Conservation (phyloP, 2,888 invertebrate genomes). For the Campoplex capitator region DNA sequence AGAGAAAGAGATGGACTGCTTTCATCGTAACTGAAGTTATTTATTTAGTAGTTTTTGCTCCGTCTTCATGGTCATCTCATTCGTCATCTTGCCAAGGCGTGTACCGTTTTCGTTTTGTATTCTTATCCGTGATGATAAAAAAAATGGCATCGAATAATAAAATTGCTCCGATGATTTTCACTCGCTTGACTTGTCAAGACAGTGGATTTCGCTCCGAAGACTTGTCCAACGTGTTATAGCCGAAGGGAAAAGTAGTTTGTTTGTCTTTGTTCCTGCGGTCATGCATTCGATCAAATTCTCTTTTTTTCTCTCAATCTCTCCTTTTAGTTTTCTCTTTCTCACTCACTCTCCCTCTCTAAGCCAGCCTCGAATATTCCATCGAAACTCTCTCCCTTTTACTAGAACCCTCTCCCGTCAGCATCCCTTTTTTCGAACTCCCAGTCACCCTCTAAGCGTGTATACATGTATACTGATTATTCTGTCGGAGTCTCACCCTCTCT, state of each 20-base stretch:
- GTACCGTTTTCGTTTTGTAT: neutral
- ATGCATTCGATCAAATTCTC: constrained; percentile 51
- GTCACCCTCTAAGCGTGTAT: constrained; percentile 28
- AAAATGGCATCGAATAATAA: constrained; percentile 1
- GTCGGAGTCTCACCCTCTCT: constrained; percentile 48
- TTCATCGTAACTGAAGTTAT: constrained; percentile 34
- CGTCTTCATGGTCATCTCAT: neutral
- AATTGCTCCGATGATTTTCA: constrained; percentile 34
- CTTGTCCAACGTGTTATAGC: constrained; percentile 23
- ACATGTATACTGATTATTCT: constrained; percentile 42
- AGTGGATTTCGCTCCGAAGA: constrained; percentile 29
- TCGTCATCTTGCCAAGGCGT: neutral
- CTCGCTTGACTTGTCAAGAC: constrained; percentile 30
- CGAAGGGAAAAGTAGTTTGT: constrained; percentile 2
- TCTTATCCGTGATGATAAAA: constrained; percentile 39
- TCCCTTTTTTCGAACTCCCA: constrained; percentile 37
- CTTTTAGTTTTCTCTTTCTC: neutral
- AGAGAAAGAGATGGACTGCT: constrained; percentile 22
- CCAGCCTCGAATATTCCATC: constrained; percentile 47
- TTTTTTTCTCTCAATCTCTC: constrained; percentile 43
- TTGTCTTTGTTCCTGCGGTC: constrained; percentile 63
- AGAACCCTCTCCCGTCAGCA: constrained; percentile 43
- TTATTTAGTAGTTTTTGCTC: neutral
- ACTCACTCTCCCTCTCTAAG: constrained; percentile 32
- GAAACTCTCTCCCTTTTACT: constrained; percentile 39